Conservation (phyloP, 2,888 invertebrate species). For the Vannuccia rotundouncinata region DNA sequence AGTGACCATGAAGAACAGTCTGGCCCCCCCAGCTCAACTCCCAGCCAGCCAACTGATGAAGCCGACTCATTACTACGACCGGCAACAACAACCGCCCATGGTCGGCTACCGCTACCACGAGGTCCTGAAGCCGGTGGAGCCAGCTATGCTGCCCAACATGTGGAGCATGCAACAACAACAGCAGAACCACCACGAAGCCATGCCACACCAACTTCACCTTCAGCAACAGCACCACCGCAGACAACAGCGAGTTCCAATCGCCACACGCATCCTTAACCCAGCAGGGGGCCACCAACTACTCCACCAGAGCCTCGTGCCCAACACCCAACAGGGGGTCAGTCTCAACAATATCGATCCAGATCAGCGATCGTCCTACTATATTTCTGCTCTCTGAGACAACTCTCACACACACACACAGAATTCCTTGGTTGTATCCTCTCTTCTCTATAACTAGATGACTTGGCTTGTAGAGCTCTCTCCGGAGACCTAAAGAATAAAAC, state of each 20-base stretch:
- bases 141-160: neutral
- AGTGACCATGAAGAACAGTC: neutral
- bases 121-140: neutral
- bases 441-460: too few species aligned
- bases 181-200: neutral
- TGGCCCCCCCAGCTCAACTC: neutral
- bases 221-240: neutral
- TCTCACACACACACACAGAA: too few species aligned
- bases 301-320: neutral
- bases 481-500: too few species aligned
- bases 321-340: neutral
- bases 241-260: neutral
- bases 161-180: neutral
- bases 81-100: neutral
- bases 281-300: neutral
- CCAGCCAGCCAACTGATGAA: neutral
- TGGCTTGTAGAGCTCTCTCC: too few species aligned
- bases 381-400: neutral
- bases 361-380: conserved; percentile 7
- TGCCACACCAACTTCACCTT: neutral
- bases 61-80: neutral
- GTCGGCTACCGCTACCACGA: neutral
- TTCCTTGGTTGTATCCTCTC: too few species aligned
- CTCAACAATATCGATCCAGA: neutral
- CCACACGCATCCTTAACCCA: neutral